phyloP scores from a whole-genome alignment of 1,140 invertebrate genomes.

The Pseudachorutes palmiensis region DNA sequence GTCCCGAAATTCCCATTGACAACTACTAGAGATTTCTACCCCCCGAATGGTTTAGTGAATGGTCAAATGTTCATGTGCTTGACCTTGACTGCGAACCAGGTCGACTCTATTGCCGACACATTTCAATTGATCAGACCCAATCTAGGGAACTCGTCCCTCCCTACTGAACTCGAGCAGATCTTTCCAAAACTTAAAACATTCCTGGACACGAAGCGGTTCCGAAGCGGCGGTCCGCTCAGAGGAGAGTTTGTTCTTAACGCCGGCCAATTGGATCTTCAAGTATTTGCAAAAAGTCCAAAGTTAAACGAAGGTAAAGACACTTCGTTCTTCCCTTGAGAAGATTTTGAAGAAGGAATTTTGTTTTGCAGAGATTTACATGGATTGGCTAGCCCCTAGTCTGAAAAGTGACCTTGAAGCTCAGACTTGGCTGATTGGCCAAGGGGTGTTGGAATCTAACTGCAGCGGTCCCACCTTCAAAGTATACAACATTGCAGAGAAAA shows the following conservation, averaged over 20 bases:
- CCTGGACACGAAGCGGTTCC: background rate
- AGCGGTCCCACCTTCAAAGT: background rate
- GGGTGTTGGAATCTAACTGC: slow-evolving; percentile 60
- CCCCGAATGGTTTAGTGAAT: background rate
- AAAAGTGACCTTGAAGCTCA: slow-evolving; percentile 64
- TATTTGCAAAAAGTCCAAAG: slow-evolving; percentile 5
- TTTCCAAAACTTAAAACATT: slow-evolving; percentile 9
- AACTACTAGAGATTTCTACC: slow-evolving; percentile 7
- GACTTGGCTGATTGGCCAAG: slow-evolving; percentile 75
- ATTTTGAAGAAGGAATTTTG: background rate
- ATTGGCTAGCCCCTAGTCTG: slow-evolving; percentile 64
- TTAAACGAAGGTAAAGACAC: background rate
- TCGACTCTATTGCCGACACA: background rate
- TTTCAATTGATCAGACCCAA: slow-evolving; percentile 2
- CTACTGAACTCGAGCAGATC: background rate
- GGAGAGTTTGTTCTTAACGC: background rate
- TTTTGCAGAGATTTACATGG: slow-evolving; percentile 65
- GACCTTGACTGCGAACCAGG: background rate
- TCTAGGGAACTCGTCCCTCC: background rate
- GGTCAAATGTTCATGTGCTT: slow-evolving; percentile 14
- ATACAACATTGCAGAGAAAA: slow-evolving; percentile 8
- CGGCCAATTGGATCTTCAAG: background rate
- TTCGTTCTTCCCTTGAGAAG: too few relatives aligned
- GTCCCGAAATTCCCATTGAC: slow-evolving; percentile 66
- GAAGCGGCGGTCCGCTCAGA: background rate